A percentile compares a stretch with the other conserved stretches of the same genome.
Conservation (phyloP, 2,888 invertebrate species). For the Caradrina kadenii region DNA sequence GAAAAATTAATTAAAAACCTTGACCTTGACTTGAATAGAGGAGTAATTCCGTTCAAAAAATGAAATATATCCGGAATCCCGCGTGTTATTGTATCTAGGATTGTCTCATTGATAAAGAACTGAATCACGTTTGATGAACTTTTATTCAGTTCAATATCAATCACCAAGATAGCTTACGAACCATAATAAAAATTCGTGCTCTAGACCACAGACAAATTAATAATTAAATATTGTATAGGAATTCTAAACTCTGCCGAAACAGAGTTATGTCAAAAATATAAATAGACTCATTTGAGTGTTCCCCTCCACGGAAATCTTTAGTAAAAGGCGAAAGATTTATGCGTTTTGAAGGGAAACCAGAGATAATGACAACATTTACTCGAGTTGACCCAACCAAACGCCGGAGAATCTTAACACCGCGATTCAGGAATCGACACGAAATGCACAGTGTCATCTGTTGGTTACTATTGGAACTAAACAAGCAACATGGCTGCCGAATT, state of each 20-base stretch:
- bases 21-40: too few relatives aligned
- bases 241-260: slow-evolving; percentile 41
- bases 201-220: too few relatives aligned
- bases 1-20: too few relatives aligned
- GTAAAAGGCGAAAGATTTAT: slow-evolving; percentile 95
- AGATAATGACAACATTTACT: slow-evolving; percentile 70
- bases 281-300: slow-evolving; percentile 93
- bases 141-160: too few relatives aligned
- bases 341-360: slow-evolving; percentile 92
- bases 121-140: too few relatives aligned
- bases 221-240: background rate
- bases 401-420: slow-evolving; percentile 52
- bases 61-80: too few relatives aligned
- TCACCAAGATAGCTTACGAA: too few relatives aligned
- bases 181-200: too few relatives aligned
- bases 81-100: too few relatives aligned
- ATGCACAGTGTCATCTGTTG: slow-evolving; percentile 51
- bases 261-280: slow-evolving; percentile 19
- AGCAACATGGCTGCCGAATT: background rate
- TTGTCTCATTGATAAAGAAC: too few relatives aligned
- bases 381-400: slow-evolving; percentile 45
- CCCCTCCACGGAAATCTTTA: slow-evolving; percentile 95
- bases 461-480: slow-evolving; percentile 8
- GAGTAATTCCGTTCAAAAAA: too few relatives aligned
- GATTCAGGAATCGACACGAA: slow-evolving; percentile 40